Evolutionary conservation across 2,113 vertebrate genomes (phyloP).

Genomic region (Barnardius zonarius): DNA sequence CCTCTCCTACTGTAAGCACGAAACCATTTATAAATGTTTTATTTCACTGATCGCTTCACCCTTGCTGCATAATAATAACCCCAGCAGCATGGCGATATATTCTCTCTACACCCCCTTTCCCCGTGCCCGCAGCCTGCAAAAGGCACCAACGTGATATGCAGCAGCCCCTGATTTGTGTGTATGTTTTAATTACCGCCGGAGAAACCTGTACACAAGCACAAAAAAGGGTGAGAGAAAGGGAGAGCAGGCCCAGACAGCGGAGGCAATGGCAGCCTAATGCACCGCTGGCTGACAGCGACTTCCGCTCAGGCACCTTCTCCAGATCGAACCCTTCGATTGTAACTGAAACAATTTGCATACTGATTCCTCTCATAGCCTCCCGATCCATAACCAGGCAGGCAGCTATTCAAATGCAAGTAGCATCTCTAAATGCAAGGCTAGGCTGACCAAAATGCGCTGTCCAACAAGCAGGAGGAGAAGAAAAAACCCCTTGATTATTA

Average conservation of each 20-base stretch:
- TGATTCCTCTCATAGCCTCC: slow-evolving; percentile 93
- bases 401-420: slow-evolving; percentile 93
- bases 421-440: slow-evolving; percentile 84
- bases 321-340: slow-evolving; percentile 99
- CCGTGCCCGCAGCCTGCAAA: neutral
- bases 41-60: slow-evolving; percentile 71
- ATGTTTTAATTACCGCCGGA: slow-evolving; percentile 72
- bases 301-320: slow-evolving; percentile 80
- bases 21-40: slow-evolving; percentile 77
- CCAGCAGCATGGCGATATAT: slow-evolving; percentile 7
- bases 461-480: slow-evolving; percentile 60
- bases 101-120: slow-evolving; percentile 31
- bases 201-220: slow-evolving; percentile 70
- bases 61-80: slow-evolving; percentile 71
- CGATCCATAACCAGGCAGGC: slow-evolving; percentile 90
- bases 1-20: slow-evolving; percentile 70
- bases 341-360: slow-evolving; percentile 99
- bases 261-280: slow-evolving; percentile 79
- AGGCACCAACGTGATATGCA: slow-evolving; percentile 37
- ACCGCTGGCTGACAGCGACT: slow-evolving; percentile 89
- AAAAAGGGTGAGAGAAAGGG: slow-evolving; percentile 30
- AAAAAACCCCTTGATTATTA: slow-evolving; percentile 57
- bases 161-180: slow-evolving; percentile 64
- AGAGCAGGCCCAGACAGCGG: slow-evolving; percentile 65
- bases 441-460: slow-evolving; percentile 72